A percentile compares a stretch with the other conserved stretches of the same genome.
Evolutionary conservation across 2,888 invertebrate genomes (phyloP).

Genomic region (Peribatodes rhomboidaria): DNA sequence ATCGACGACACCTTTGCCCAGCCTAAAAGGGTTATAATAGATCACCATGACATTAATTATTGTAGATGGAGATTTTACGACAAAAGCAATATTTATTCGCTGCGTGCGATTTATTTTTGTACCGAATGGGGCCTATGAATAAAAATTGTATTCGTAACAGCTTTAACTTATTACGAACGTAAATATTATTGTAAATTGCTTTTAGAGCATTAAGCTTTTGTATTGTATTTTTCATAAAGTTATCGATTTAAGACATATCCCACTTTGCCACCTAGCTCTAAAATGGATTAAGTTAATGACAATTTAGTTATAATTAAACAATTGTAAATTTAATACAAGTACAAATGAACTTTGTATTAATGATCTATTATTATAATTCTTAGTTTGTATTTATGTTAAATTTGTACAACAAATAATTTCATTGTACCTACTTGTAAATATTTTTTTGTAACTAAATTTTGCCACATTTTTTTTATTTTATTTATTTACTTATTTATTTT

Average conservation of each 20-base stretch:
- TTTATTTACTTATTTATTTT: no score
- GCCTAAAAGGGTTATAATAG: conserved; percentile 59
- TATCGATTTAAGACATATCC: conserved; percentile 73
- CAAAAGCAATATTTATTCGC: conserved; percentile 26
- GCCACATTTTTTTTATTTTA: neutral
- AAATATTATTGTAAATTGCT: conserved; percentile 56
- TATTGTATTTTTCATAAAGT: conserved; percentile 54
- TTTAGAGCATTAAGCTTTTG: conserved; percentile 58
- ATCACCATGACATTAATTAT: conserved; percentile 47
- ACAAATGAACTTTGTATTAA: conserved; percentile 57
- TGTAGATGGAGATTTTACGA: conserved; percentile 13
- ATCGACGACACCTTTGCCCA: conserved; percentile 67
- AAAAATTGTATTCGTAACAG: conserved; percentile 57
- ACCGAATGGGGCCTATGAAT: conserved; percentile 52
- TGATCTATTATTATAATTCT: conserved; percentile 44
- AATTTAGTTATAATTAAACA: conserved; percentile 47
- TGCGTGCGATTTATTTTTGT: conserved; percentile 46
- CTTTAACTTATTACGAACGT: conserved; percentile 71
- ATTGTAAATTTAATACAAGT: conserved; percentile 57
- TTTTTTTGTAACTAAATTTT: neutral
- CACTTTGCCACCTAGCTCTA: conserved; percentile 75
- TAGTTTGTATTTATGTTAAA: conserved; percentile 51
- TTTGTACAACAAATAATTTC: conserved; percentile 29
- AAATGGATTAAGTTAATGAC: conserved; percentile 31
- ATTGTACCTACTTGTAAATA: neutral